Evolutionary conservation across 2,888 invertebrate species (phyloP).

Genomic region (Lasius fuliginosus): DNA sequence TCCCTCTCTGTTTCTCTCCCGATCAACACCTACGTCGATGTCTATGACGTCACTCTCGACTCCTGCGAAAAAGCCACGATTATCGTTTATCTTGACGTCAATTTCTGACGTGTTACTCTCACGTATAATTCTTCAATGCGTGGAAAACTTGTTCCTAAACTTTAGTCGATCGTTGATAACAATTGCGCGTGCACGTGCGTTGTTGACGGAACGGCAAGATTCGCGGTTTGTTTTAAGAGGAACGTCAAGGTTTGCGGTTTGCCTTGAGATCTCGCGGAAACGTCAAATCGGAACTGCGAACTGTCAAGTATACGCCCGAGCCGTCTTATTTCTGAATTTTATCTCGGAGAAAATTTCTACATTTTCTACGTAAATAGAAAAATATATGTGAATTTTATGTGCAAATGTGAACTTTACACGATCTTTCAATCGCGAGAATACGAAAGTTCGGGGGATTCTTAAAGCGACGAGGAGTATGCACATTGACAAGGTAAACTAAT

Average conservation of each 20-base stretch:
- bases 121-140: background rate
- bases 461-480: background rate
- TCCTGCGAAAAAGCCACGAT: background rate
- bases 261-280: background rate
- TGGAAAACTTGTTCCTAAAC: background rate
- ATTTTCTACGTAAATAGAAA: background rate
- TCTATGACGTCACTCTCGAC: background rate
- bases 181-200: background rate
- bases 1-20: background rate
- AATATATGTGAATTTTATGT: slow-evolving; percentile 12
- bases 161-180: slow-evolving; percentile 8
- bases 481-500: background rate
- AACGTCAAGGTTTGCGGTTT: background rate
- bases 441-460: background rate
- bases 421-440: background rate
- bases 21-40: background rate
- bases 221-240: background rate
- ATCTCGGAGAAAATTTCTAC: background rate
- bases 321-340: background rate
- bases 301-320: background rate
- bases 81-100: background rate
- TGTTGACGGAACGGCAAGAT: background rate
- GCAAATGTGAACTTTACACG: background rate
- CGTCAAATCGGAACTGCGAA: background rate
- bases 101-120: background rate